A percentile compares a stretch with the other conserved stretches of the same genome.
Conservation (phyloP, 2,888 invertebrate species). For the Agapostemon virescens region DNA sequence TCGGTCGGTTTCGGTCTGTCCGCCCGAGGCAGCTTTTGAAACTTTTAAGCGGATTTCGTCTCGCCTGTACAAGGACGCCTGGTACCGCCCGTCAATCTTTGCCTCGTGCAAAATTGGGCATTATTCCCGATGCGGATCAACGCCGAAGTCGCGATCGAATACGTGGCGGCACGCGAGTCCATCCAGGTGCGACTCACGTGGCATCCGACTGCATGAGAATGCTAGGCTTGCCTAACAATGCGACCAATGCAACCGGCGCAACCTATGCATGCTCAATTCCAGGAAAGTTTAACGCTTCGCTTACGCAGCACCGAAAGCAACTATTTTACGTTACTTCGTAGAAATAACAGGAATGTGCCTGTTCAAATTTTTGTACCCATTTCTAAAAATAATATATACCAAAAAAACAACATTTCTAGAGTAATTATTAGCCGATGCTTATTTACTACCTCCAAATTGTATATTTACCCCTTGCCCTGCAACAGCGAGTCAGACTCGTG, state of each 20-base stretch:
- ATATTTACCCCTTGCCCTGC: too few species aligned
- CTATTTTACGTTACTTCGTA: too few species aligned
- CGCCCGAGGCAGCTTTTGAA: constrained; percentile 62
- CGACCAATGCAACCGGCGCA: background rate
- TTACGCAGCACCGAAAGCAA: too few species aligned
- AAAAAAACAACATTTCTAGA: too few species aligned
- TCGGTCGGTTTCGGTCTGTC: constrained; percentile 26
- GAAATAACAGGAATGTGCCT: too few species aligned
- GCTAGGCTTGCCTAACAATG: background rate
- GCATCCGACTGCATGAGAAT: background rate
- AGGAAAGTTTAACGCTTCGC: background rate
- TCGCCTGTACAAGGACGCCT: constrained; percentile 39
- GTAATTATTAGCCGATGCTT: too few species aligned
- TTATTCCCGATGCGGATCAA: constrained; percentile 48
- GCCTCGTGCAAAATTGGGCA: constrained; percentile 63
- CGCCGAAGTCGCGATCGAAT: constrained; percentile 8
- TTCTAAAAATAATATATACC: too few species aligned
- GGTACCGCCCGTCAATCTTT: constrained; percentile 56
- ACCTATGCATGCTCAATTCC: too few species aligned
- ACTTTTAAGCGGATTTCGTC: constrained; percentile 69
- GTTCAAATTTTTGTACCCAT: too few species aligned
- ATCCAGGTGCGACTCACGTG: background rate
- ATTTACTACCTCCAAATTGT: too few species aligned
- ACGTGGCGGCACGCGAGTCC: constrained; percentile 59
- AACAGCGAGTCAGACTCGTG: too few species aligned